A percentile compares a stretch with the other conserved stretches of the same genome.
These are phyloP conservation scores for Andrena bucephala DNA, from an alignment of 2,888 invertebrate species.

Conservation along the genomic window DNA sequence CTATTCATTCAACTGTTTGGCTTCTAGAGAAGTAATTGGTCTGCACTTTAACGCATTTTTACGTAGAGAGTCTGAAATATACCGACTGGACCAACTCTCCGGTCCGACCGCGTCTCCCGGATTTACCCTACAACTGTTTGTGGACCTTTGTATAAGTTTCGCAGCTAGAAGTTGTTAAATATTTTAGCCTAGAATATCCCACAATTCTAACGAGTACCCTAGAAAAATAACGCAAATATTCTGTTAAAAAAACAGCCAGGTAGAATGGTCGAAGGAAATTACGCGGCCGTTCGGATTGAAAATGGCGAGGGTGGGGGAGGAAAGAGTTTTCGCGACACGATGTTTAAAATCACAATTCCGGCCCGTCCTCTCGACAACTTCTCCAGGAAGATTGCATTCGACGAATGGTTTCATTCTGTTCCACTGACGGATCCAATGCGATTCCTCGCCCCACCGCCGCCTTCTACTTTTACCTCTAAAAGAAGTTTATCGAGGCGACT, in stretches of 20 bases:
- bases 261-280: constrained; percentile 12
- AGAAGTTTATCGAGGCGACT: constrained; percentile 58
- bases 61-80: no score
- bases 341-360: constrained; percentile 62
- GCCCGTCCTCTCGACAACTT: constrained; percentile 42
- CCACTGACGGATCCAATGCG: constrained; percentile 51
- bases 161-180: no score
- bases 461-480: constrained; percentile 16
- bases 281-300: constrained; percentile 26
- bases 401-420: constrained; percentile 61
- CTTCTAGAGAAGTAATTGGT: no score
- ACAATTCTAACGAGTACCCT: no score
- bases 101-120: no score
- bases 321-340: constrained; percentile 34
- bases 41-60: no score
- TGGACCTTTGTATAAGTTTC: no score
- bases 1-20: no score
- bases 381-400: constrained; percentile 60
- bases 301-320: neutral
- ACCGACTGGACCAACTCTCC: no score
- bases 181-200: no score
- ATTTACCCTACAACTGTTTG: no score
- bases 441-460: constrained; percentile 28
- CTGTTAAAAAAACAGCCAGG: neutral
- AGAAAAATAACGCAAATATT: neutral